Percentiles rank a stretch among this genome's conserved stretches.
Evolutionary conservation across 2,888 invertebrate species (phyloP).

Genomic region (Ischnura elegans): DNA sequence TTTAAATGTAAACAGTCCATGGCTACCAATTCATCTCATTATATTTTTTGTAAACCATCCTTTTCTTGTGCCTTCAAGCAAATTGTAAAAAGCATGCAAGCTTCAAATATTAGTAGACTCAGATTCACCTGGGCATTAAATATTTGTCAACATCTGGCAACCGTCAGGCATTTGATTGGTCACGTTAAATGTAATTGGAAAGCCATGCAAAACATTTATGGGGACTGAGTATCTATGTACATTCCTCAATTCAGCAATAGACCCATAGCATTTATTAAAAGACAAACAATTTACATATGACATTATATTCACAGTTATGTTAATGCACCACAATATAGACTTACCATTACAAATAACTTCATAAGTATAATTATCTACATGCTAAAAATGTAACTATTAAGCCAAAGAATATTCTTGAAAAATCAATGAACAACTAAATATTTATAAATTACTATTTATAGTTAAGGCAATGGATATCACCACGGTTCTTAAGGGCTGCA

Average conservation of each 20-base stretch:
- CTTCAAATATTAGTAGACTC: constrained; percentile 60
- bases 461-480: too few species aligned
- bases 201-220: constrained; percentile 52
- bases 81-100: constrained; percentile 61
- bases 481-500: too few species aligned
- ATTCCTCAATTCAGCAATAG: constrained; percentile 29
- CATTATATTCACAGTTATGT: background rate
- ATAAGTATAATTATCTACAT: background rate
- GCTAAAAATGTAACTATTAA: too few species aligned
- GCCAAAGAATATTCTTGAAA: too few species aligned
- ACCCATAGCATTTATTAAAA: background rate
- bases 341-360: background rate
- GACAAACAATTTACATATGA: background rate
- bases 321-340: background rate
- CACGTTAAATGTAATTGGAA: constrained; percentile 7
- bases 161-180: constrained; percentile 1
- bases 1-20: background rate
- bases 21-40: background rate
- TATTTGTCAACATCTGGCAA: constrained; percentile 27
- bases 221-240: constrained; percentile 16
- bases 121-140: background rate
- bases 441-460: too few species aligned
- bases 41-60: background rate
- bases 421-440: too few species aligned
- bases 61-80: constrained; percentile 47